phyloP scores from a whole-genome alignment of 2,888 invertebrate species.

The Leptopterna dolabrata region DNA sequence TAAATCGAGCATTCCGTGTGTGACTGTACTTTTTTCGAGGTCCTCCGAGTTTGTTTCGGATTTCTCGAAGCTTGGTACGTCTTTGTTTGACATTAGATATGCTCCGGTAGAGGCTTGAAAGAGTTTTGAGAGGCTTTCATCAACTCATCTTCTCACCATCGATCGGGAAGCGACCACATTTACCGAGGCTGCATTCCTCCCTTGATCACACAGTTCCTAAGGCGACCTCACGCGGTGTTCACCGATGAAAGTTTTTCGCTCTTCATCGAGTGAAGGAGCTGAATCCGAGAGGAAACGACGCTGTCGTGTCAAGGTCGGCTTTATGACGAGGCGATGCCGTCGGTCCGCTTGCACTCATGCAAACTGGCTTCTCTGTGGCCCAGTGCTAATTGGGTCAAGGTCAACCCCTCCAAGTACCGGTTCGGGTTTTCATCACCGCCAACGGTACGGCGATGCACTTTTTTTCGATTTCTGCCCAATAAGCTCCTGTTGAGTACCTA shows the following conservation, averaged over 20 bases:
- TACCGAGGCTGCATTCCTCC: background rate
- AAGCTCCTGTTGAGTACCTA: too few species aligned
- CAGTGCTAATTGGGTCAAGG: slow-evolving; percentile 38
- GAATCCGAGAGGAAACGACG: background rate
- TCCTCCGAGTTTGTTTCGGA: too few species aligned
- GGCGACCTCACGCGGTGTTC: background rate
- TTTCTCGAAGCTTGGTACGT: too few species aligned
- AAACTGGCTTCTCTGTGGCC: slow-evolving; percentile 31
- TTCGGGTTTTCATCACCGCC: background rate
- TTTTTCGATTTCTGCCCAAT: too few species aligned
- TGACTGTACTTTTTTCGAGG: too few species aligned
- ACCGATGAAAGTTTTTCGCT: background rate
- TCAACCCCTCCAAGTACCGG: slow-evolving; percentile 28
- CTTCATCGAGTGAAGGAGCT: background rate
- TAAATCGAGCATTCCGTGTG: too few species aligned
- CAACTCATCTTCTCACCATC: too few species aligned
- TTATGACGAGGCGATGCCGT: slow-evolving; percentile 9
- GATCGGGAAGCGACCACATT: background rate
- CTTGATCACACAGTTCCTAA: background rate
- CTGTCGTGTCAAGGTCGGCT: slow-evolving; percentile 3
- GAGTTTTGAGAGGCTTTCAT: too few species aligned
- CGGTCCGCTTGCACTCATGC: background rate
- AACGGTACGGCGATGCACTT: background rate
- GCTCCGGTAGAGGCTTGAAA: too few species aligned
- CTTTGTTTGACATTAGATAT: too few species aligned